Base-by-base conservation (phyloP, 2,113 vertebrate species). In the Micronycteris hirsuta region DNA sequence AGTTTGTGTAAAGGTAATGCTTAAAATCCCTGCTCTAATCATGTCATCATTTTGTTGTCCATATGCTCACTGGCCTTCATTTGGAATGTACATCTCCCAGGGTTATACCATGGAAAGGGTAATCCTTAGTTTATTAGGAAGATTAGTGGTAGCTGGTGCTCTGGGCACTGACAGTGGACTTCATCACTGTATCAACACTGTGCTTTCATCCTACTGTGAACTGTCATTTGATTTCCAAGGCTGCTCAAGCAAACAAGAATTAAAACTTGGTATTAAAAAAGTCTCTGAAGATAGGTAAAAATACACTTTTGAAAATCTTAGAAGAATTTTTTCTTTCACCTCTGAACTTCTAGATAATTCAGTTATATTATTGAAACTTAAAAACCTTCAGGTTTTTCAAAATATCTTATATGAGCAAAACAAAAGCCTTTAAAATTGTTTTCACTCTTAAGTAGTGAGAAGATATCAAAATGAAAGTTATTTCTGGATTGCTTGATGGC, bases 381-480 rank as follows among this genome's bases (percentile, higher is more conserved):
- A 83, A 93, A 65, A 89, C 22, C n/a, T 19, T 45, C 7, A 67
- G 17, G 1, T 1, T 92, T 96, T 97, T 96, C 86, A 24, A 12
- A 33, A 76, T 90, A 26, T 36, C 16, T 85, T 96, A 31, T 91
- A 33, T 61, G 17, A 8, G 2, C 16, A 2, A 14, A 43, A n/a
- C 94, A 7, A 86, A 93, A 80, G 19, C 45, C n/a, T 31, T 16
- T 85, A 71, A 77, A 65, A 10, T 80, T 65, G 17, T 89, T 96
- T 61, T 61, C 26, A 11, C 71, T 91, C 36, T 67, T 67, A 81
- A 78, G 45, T 61, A 41, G n/a, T 24, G n/a, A 95, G 78, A 96
- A 93, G 58, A 93, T 91, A 89, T 88, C 6, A 70, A 96, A 93
- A 95, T 41, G 26, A 70, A 97, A 70, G 33, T 36, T 49, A 26